These are phyloP conservation scores for Drosophila basisetae DNA, from an alignment of 2,888 invertebrate species.

Conservation along the genomic window DNA sequence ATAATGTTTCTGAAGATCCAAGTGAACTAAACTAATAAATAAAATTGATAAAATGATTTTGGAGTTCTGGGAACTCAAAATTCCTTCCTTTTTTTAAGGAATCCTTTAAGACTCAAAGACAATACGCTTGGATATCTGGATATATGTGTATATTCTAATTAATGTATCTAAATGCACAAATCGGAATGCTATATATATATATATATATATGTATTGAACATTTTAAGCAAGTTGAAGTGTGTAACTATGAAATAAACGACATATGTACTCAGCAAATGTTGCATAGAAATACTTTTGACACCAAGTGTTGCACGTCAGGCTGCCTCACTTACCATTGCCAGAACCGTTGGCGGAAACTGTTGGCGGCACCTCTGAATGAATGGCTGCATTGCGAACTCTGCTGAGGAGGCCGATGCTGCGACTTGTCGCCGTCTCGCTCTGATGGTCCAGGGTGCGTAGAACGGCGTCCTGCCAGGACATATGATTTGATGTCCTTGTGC, in stretches of 20 bases:
- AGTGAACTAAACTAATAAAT: not conserved
- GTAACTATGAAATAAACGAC: not conserved
- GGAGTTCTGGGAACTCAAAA: not conserved
- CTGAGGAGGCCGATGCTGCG: slow-evolving; percentile 7
- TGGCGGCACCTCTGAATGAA: not conserved
- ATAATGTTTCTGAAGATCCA: not conserved
- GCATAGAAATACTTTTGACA: not conserved
- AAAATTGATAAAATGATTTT: not conserved
- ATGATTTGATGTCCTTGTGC: not conserved
- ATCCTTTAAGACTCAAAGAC: not conserved
- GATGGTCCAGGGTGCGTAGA: slow-evolving; percentile 53
- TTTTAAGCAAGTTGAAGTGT: too few species aligned
- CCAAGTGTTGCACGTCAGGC: not conserved
- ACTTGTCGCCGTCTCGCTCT: slow-evolving; percentile 17
- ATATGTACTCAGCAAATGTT: not conserved
- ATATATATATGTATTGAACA: not conserved
- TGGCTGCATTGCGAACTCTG: not conserved
- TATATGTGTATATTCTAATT: too few species aligned
- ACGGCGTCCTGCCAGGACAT: slow-evolving; percentile 65
- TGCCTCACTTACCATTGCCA: slow-evolving; percentile 16
- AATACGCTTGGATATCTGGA: not conserved
- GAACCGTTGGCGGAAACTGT: slow-evolving; percentile 1
- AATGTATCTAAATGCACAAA: too few species aligned
- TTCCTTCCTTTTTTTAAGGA: not conserved
- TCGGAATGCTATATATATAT: not conserved